phyloP scores from a whole-genome alignment of 2,797 vertebrate genomes.

The Cryptoblepharus egeriae region DNA sequence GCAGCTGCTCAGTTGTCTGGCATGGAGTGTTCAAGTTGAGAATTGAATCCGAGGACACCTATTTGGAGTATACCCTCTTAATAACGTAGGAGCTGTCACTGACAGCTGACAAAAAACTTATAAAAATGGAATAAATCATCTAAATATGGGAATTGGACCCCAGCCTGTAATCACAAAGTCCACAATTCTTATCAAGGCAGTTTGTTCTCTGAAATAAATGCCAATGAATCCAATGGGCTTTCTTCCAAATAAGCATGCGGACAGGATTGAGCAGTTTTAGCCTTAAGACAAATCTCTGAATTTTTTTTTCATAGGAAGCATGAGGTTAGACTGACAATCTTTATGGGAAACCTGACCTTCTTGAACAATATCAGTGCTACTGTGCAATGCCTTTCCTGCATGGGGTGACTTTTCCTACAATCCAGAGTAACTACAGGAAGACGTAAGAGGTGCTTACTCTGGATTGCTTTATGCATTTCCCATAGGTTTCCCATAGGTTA shows the following conservation, averaged over 20 bases:
- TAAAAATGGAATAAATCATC: neutral
- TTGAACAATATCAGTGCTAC: constrained; percentile 22
- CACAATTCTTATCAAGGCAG: neutral
- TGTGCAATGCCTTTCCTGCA: no score
- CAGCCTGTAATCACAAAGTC: neutral
- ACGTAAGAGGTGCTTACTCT: no score
- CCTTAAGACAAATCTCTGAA: neutral
- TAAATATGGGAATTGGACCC: neutral
- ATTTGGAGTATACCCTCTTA: neutral
- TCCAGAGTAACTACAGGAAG: no score
- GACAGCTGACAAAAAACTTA: neutral
- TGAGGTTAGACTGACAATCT: neutral
- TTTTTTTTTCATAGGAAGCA: neutral
- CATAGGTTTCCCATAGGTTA: no score
- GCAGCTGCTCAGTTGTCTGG: neutral
- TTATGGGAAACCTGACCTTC: neutral
- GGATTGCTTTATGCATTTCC: no score
- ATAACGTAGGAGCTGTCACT: neutral
- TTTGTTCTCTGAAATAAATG: neutral
- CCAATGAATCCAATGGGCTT: neutral
- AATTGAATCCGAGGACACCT: neutral
- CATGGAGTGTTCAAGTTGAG: neutral
- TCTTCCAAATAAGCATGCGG: neutral
- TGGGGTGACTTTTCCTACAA: no score
- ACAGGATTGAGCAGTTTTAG: neutral